phyloP scores from a whole-genome alignment of 2,113 vertebrate species.

The Rhineura floridana region DNA sequence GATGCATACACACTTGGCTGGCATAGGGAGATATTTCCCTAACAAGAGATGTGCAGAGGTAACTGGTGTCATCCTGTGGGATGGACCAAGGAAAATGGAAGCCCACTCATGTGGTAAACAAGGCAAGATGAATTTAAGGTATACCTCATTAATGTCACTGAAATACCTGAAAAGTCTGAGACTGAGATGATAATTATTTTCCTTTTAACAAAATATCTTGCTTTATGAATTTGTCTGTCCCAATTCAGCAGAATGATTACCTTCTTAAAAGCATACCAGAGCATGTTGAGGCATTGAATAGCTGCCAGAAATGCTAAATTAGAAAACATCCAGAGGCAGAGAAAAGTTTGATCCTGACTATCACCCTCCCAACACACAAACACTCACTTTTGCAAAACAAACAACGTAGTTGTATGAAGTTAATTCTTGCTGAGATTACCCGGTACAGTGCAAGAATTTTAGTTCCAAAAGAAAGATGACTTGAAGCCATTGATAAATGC shows the following conservation, averaged over 20 bases:
- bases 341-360: conserved; percentile 57
- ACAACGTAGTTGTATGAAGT: conserved; percentile 8
- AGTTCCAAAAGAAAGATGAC: not conserved
- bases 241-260: conserved; percentile 17
- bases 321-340: conserved; percentile 46
- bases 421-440: not conserved
- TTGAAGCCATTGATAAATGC: not conserved
- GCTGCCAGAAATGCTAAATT: conserved; percentile 47
- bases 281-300: conserved; percentile 36
- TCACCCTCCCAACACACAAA: not conserved
- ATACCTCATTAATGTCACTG: not conserved
- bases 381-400: not conserved
- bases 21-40: not conserved
- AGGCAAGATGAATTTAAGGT: not conserved
- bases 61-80: not conserved
- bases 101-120: not conserved
- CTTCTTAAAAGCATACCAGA: conserved; percentile 51
- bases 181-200: not conserved
- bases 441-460: not conserved
- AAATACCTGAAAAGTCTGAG: conserved; percentile 3
- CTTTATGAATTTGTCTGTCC: conserved; percentile 24
- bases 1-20: not conserved
- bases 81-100: not conserved
- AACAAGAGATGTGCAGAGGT: not conserved
- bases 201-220: conserved; percentile 21